These are phyloP conservation scores for Lepidochrysops patricia DNA, from an alignment of 2,888 invertebrate species.

Conservation along the genomic window DNA sequence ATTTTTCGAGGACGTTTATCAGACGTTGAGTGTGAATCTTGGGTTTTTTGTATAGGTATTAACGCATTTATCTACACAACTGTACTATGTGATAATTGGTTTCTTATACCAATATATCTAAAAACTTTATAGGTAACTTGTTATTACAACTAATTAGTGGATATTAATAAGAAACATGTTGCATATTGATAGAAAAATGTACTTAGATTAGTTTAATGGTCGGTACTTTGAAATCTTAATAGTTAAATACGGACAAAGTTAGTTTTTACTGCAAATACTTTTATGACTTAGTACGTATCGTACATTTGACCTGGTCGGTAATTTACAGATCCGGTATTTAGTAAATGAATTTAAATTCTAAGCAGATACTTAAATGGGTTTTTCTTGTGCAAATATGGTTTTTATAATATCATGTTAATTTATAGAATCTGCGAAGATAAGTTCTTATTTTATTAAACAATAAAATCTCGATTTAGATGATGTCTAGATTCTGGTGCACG, in stretches of 20 bases:
- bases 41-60: no score
- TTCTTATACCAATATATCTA: no score
- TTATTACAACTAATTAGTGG: background rate
- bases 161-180: background rate
- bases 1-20: no score
- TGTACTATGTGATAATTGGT: no score
- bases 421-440: background rate
- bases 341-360: background rate
- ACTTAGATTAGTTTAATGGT: background rate
- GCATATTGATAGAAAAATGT: background rate
- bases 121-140: no score
- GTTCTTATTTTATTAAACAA: background rate
- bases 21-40: no score
- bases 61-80: no score
- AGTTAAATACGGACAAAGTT: background rate
- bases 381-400: background rate
- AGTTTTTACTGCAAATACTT: background rate
- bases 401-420: background rate
- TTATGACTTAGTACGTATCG: background rate
- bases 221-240: background rate
- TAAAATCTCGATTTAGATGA: background rate
- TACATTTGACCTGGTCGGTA: background rate
- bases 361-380: background rate
- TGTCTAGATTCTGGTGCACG: no score
- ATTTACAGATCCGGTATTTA: background rate